These are phyloP conservation scores for Ophion slaviceki DNA, from an alignment of 2,888 invertebrate genomes.

Conservation along the genomic window DNA sequence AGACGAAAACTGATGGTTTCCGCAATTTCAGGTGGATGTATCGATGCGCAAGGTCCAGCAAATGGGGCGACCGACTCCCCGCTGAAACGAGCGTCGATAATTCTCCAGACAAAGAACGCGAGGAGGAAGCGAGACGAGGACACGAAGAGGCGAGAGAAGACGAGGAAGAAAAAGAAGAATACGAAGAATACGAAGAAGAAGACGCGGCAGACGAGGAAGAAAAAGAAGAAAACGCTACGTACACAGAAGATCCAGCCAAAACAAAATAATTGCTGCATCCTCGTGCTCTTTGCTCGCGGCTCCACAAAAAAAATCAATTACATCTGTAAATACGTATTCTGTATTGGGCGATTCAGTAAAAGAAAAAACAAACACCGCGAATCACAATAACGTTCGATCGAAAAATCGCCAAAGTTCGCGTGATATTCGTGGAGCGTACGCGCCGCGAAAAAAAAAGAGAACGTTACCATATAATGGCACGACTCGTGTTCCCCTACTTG, in stretches of 20 bases:
- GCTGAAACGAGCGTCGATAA: conserved; percentile 76
- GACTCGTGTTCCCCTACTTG: conserved; percentile 47
- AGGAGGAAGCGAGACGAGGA: neutral
- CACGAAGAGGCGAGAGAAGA: neutral
- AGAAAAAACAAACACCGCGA: neutral
- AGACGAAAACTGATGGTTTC: conserved; percentile 35
- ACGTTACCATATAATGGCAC: conserved; percentile 30
- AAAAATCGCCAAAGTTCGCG: neutral
- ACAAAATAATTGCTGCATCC: neutral
- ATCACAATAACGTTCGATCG: neutral
- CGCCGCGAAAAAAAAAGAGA: conserved; percentile 36
- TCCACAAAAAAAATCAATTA: neutral
- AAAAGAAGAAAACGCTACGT: neutral
- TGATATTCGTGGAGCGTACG: neutral
- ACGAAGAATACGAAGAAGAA: neutral
- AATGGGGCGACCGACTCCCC: conserved; percentile 93
- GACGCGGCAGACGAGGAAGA: neutral
- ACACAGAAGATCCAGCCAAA: neutral
- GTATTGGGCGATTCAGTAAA: neutral
- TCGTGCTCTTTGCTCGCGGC: no score
- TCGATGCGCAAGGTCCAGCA: conserved; percentile 89
- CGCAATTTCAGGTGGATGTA: conserved; percentile 86
- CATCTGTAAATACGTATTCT: conserved; percentile 50
- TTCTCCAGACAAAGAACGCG: neutral
- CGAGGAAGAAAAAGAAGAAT: conserved; percentile 16